Percentiles rank a stretch among this genome's conserved stretches.
Evolutionary conservation across 2,113 vertebrate species (phyloP).

Genomic region (Rhinopomastus cyanomelas): DNA sequence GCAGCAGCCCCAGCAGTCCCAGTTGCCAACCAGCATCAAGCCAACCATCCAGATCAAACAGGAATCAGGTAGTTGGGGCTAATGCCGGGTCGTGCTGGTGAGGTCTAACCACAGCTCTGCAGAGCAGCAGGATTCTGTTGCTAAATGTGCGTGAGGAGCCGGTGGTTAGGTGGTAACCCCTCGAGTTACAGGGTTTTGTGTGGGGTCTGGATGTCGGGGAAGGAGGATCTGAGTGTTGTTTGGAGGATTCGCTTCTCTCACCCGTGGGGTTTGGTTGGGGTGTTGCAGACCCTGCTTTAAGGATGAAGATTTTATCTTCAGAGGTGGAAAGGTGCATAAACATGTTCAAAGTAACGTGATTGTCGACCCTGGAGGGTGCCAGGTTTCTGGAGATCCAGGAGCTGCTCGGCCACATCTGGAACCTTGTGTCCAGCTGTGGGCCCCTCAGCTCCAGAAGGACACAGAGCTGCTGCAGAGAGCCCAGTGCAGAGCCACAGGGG

Average conservation of each 20-base stretch:
- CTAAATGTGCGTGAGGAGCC: background rate
- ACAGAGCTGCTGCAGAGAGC: too few species aligned
- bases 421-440: too few species aligned
- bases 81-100: background rate
- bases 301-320: background rate
- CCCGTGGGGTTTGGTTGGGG: background rate
- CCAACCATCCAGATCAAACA: slow-evolving; percentile 99
- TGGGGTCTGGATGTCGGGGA: background rate
- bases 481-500: too few species aligned
- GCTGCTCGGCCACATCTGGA: too few species aligned
- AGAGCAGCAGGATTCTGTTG: background rate
- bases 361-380: background rate
- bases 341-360: background rate
- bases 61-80: slow-evolving; percentile 86
- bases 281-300: background rate
- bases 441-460: too few species aligned
- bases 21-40: slow-evolving; percentile 81
- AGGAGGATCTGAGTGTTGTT: background rate
- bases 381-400: slow-evolving; percentile 22
- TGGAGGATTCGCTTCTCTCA: background rate
- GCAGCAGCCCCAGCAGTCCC: slow-evolving; percentile 73
- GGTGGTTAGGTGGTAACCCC: background rate
- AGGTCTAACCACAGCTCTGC: background rate
- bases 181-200: background rate
- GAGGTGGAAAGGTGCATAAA: background rate